A percentile compares a stretch with the other conserved stretches of the same genome.
phyloP scores from a whole-genome alignment of 2,797 vertebrate species.

The Phrynocephalus guinanensis region DNA sequence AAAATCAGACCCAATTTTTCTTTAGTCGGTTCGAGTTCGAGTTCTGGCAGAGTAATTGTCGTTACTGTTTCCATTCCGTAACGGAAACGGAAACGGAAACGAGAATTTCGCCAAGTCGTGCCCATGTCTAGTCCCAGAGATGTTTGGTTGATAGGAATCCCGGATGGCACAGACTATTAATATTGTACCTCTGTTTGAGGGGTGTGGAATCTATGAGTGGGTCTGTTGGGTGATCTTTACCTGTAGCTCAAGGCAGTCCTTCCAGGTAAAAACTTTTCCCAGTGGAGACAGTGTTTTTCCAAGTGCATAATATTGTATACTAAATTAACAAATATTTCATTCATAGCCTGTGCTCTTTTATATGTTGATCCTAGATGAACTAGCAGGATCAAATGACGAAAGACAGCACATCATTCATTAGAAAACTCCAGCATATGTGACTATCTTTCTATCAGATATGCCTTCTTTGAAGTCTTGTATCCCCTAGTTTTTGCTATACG shows the following conservation, averaged over 20 bases:
- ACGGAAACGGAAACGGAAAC: too few species aligned
- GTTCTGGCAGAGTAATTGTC: too few species aligned
- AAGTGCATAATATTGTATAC: not conserved
- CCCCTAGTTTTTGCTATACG: not conserved
- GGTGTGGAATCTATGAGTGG: not conserved
- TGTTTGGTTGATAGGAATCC: not conserved
- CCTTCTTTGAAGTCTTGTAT: too few species aligned
- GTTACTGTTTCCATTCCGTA: too few species aligned
- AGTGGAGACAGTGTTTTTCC: not conserved
- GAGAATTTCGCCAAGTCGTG: too few species aligned
- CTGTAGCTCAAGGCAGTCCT: too few species aligned
- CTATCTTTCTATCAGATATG: too few species aligned
- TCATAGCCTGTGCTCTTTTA: not conserved
- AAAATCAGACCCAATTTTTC: too few species aligned
- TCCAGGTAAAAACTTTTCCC: not conserved
- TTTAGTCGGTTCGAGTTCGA: too few species aligned
- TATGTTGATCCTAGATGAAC: not conserved
- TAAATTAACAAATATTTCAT: not conserved
- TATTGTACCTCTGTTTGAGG: not conserved
- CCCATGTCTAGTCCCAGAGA: not conserved
- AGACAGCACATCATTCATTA: not conserved
- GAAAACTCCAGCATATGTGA: not conserved
- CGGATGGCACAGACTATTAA: too few species aligned
- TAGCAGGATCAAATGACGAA: not conserved
- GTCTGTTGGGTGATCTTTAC: too few species aligned